Evolutionary conservation across 2,113 vertebrate species (phyloP).

Genomic region (Stictonetta naevosa): DNA sequence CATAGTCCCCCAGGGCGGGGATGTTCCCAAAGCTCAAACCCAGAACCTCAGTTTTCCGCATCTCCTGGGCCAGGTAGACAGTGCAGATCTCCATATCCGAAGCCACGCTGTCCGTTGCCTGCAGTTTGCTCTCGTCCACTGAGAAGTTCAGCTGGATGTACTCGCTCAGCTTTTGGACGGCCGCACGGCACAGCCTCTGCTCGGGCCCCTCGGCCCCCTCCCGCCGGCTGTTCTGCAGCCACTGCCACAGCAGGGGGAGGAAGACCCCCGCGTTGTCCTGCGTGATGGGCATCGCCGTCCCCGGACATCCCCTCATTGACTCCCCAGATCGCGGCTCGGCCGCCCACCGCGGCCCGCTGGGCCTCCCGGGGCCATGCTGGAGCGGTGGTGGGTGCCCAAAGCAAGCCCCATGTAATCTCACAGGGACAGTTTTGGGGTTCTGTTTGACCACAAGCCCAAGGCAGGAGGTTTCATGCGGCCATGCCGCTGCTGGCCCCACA

Average conservation of each 20-base stretch:
- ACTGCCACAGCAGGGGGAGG: slow-evolving; percentile 88
- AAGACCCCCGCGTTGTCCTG: slow-evolving; percentile 91
- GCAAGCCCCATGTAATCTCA: not conserved
- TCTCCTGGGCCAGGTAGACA: slow-evolving; percentile 83
- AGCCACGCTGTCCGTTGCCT: slow-evolving; percentile 51
- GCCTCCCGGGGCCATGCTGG: not conserved
- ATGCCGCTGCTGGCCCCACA: fast-evolving
- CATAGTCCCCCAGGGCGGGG: slow-evolving; percentile 92
- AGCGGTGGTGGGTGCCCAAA: not conserved
- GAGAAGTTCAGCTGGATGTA: slow-evolving; percentile 94
- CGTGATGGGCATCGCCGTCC: slow-evolving; percentile 91
- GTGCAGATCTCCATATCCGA: slow-evolving; percentile 87
- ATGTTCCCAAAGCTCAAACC: slow-evolving; percentile 96
- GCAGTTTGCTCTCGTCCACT: slow-evolving; percentile 72
- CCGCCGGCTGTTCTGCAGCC: slow-evolving; percentile 79
- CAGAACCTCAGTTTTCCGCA: slow-evolving; percentile 79
- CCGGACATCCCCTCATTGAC: slow-evolving; percentile 69
- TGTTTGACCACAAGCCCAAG: not conserved
- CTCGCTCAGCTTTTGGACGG: slow-evolving; percentile 90
- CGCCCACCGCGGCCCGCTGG: fast-evolving
- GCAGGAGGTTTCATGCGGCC: not conserved
- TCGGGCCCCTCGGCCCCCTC: slow-evolving; percentile 72
- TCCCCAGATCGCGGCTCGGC: not conserved
- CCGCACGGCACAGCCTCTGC: slow-evolving; percentile 83
- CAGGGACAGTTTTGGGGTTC: fast-evolving